Evolutionary conservation across 2,113 vertebrate species (phyloP).

Genomic region (Pelecanus crispus): DNA sequence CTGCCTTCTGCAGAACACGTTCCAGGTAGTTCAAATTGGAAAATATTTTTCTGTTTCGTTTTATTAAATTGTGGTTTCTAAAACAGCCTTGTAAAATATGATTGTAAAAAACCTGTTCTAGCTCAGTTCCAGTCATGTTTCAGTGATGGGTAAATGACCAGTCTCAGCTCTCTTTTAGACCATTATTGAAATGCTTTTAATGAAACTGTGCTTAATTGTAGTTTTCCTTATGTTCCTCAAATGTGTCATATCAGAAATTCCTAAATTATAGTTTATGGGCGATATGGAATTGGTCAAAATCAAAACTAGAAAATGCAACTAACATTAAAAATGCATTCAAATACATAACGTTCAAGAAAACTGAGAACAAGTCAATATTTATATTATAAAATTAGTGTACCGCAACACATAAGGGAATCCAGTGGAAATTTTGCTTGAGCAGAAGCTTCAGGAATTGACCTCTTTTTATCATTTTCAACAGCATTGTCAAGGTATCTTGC

Average conservation of each 20-base stretch:
- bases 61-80: not conserved
- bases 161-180: not conserved
- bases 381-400: not conserved
- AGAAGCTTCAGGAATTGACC: not conserved
- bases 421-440: not conserved
- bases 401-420: not conserved
- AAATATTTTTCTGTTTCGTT: constrained; percentile 1
- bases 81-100: not conserved
- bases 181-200: not conserved
- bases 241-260: not conserved
- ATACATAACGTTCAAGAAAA: not conserved
- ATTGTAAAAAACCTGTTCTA: not conserved
- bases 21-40: not conserved
- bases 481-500: not conserved
- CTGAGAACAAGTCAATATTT: not conserved
- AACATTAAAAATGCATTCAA: not conserved
- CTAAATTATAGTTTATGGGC: not conserved
- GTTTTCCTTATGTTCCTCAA: not conserved
- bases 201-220: not conserved
- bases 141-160: not conserved
- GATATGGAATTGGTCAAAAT: not conserved
- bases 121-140: not conserved
- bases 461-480: not conserved
- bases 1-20: not conserved
- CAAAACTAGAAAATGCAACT: not conserved